Percentiles rank a stretch among this genome's conserved stretches.
phyloP scores from a whole-genome alignment of 2,113 vertebrate genomes.

The Catharus minimus region DNA sequence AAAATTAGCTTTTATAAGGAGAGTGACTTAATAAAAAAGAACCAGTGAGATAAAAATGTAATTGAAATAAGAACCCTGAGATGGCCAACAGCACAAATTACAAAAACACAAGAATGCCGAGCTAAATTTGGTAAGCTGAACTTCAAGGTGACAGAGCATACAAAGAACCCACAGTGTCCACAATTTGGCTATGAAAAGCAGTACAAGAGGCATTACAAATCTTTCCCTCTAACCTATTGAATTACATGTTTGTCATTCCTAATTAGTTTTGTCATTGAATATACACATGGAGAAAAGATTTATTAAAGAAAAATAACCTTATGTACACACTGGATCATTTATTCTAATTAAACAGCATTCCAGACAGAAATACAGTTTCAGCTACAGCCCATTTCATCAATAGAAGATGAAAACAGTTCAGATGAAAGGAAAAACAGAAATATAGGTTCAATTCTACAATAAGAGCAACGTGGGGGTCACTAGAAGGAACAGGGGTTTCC shows the following conservation, averaged over 20 bases:
- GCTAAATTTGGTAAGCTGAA: conserved; percentile 16
- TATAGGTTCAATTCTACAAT: not conserved
- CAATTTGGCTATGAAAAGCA: conserved; percentile 25
- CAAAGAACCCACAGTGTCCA: conserved; percentile 51
- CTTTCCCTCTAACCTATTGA: conserved; percentile 35
- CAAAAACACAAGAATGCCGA: not conserved
- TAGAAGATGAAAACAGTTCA: conserved; percentile 1
- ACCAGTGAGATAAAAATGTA: not conserved
- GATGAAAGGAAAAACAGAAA: conserved; percentile 30
- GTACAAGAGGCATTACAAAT: conserved; percentile 17
- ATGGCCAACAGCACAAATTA: conserved; percentile 25
- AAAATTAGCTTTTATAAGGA: conserved; percentile 35
- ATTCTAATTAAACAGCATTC: conserved; percentile 73
- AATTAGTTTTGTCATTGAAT: conserved; percentile 71
- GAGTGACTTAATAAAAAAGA: conserved; percentile 10
- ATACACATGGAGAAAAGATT: conserved; percentile 64
- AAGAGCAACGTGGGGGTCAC: not conserved
- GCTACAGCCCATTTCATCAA: not conserved
- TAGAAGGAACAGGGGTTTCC: not conserved
- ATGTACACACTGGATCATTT: conserved; percentile 55
- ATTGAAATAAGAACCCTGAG: conserved; percentile 4
- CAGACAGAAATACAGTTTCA: conserved; percentile 42
- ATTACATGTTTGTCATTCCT: conserved; percentile 65
- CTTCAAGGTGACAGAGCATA: conserved; percentile 47
- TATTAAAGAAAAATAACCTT: conserved; percentile 75